phyloP scores from a whole-genome alignment of 2,888 invertebrate genomes.

The Xanthia togata region DNA sequence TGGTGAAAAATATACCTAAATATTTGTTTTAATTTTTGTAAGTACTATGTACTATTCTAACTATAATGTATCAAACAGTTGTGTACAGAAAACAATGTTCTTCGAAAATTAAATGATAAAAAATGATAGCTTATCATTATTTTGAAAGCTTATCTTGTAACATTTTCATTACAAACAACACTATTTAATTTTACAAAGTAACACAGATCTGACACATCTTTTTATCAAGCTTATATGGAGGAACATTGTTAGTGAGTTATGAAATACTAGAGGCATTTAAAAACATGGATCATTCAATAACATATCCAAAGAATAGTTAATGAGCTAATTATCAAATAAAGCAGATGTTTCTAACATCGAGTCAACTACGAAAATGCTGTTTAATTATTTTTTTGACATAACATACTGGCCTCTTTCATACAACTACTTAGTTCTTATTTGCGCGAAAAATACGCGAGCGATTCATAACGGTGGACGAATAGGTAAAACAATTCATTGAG shows the following conservation, averaged over 20 bases:
- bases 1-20: not conserved
- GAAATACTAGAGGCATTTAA: not conserved
- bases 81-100: not conserved
- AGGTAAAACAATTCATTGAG: constrained; percentile 75
- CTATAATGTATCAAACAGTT: not conserved
- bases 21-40: too few relatives aligned
- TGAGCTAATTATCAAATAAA: constrained; percentile 53
- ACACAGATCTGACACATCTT: not conserved
- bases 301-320: constrained; percentile 22
- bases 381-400: constrained; percentile 44
- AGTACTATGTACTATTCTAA: not conserved
- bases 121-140: constrained; percentile 5
- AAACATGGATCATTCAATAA: constrained; percentile 14
- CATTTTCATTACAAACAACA: constrained; percentile 9
- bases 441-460: constrained; percentile 67
- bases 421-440: constrained; percentile 58
- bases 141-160: constrained; percentile 31
- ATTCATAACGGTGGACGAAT: constrained; percentile 48
- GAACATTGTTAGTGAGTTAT: not conserved
- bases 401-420: constrained; percentile 21
- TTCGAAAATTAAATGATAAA: constrained; percentile 26
- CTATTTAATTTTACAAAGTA: constrained; percentile 16
- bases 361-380: constrained; percentile 46
- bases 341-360: constrained; percentile 36
- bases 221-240: not conserved